Percentiles rank a stretch among this genome's conserved stretches.
Evolutionary conservation across 2,113 vertebrate species (phyloP).

Genomic region (Oreochromis tanganicae): DNA sequence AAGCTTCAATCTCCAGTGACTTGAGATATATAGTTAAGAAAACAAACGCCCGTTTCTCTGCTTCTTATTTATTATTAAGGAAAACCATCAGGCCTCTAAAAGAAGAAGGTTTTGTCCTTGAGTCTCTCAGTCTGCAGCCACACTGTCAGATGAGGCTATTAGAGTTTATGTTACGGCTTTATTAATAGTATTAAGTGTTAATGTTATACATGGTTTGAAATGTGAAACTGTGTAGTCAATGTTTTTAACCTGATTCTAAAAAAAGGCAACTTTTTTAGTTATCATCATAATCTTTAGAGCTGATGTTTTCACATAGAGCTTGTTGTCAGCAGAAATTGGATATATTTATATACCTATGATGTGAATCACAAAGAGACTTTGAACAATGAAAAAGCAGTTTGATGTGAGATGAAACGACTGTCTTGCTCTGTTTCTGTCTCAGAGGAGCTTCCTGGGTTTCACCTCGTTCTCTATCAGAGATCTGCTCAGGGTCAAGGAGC

Average conservation of each 20-base stretch:
- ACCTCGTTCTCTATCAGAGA: conserved; percentile 53
- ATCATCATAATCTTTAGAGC: background rate
- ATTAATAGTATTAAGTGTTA: background rate
- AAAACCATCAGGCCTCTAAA: background rate
- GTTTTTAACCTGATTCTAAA: background rate
- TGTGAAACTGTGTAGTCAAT: background rate
- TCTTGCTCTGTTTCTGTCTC: background rate
- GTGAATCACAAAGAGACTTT: background rate
- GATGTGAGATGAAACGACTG: background rate
- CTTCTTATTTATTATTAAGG: background rate
- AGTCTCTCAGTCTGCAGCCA: background rate
- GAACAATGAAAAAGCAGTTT: background rate
- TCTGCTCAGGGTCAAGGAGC: conserved; percentile 32
- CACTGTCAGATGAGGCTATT: background rate
- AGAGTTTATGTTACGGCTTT: background rate
- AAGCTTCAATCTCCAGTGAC: background rate
- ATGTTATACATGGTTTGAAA: background rate
- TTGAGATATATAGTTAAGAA: fast-evolving
- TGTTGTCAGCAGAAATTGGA: background rate
- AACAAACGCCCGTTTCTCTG: background rate
- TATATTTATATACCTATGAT: background rate
- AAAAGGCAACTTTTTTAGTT: background rate
- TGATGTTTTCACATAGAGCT: background rate
- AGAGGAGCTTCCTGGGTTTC: conserved; percentile 42
- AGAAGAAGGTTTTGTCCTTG: background rate